Evolutionary conservation across 2,888 invertebrate species (phyloP).

Genomic region (Norana najaformis): DNA sequence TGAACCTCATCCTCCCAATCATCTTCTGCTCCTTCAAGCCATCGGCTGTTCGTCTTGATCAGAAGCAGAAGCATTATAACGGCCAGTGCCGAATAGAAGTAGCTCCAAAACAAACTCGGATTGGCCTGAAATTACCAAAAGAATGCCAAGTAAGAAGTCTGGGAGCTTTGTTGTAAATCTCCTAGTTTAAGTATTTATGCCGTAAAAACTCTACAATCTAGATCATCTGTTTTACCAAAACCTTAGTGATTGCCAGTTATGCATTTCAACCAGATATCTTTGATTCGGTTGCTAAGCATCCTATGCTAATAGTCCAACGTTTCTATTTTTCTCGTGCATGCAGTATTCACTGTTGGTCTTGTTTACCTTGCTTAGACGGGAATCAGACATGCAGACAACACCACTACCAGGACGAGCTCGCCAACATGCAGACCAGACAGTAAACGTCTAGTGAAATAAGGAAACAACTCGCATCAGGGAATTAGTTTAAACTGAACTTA

Average conservation of each 20-base stretch:
- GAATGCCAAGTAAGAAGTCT: background rate
- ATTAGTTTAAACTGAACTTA: background rate
- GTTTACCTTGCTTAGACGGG: slow-evolving; percentile 36
- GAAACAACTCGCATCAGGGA: background rate
- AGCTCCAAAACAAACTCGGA: slow-evolving; percentile 55
- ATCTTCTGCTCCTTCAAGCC: background rate
- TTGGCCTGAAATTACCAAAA: slow-evolving; percentile 48
- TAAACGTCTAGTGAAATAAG: slow-evolving; percentile 32
- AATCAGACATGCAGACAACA: slow-evolving; percentile 34
- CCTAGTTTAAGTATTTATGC: background rate
- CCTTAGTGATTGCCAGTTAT: background rate
- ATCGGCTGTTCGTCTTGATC: slow-evolving; percentile 45
- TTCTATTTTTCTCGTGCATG: background rate
- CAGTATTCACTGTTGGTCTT: background rate
- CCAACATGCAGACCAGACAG: slow-evolving; percentile 38
- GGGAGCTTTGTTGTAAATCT: background rate
- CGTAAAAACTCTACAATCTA: background rate
- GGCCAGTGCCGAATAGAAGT: slow-evolving; percentile 53
- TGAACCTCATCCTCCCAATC: slow-evolving; percentile 31
- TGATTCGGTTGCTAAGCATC: background rate
- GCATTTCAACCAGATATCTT: background rate
- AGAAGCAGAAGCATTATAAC: slow-evolving; percentile 52
- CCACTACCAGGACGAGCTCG: slow-evolving; percentile 37
- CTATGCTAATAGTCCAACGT: too few species aligned
- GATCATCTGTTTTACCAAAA: background rate